phyloP scores from a whole-genome alignment of 23 tunicate genomes.

The Ascidia mentula region DNA sequence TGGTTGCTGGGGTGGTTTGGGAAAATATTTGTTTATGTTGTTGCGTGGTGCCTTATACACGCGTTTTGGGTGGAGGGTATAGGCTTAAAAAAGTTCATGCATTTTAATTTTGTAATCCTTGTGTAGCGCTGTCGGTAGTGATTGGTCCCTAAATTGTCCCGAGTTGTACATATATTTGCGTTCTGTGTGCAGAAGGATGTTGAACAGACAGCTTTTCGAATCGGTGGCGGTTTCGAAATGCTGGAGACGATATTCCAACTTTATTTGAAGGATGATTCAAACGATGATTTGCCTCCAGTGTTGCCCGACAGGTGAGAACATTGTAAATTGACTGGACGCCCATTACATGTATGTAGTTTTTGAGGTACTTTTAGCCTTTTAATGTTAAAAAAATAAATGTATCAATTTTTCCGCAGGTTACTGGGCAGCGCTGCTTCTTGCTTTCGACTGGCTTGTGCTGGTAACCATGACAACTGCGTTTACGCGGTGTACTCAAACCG shows the following conservation, averaged over 20 bases:
- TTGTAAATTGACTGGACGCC: background rate
- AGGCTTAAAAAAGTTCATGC: too few species aligned
- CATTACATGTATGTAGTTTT: background rate
- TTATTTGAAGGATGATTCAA: conserved; percentile 27
- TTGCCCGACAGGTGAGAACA: conserved; percentile 68
- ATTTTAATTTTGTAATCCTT: too few species aligned
- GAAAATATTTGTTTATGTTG: too few species aligned
- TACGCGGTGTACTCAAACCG: conserved; percentile 62
- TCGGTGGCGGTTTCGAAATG: conserved; percentile 61
- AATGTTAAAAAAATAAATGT: too few species aligned
- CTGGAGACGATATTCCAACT: conserved; percentile 51
- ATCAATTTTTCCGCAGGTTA: conserved; percentile 53
- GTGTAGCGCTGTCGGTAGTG: too few species aligned
- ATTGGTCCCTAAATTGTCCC: too few species aligned
- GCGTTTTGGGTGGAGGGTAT: too few species aligned
- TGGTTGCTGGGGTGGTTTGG: too few species aligned
- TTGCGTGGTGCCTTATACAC: too few species aligned
- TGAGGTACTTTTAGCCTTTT: background rate
- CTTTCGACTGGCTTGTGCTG: conserved; percentile 59
- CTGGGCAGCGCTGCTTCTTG: conserved; percentile 55
- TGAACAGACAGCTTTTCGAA: conserved; percentile 52
- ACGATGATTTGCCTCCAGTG: conserved; percentile 22
- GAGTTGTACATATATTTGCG: background rate
- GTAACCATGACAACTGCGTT: conserved; percentile 66
- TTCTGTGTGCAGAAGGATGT: conserved; percentile 3